phyloP scores from a whole-genome alignment of 2,797 vertebrate genomes.

The Gallinago solitaria region DNA sequence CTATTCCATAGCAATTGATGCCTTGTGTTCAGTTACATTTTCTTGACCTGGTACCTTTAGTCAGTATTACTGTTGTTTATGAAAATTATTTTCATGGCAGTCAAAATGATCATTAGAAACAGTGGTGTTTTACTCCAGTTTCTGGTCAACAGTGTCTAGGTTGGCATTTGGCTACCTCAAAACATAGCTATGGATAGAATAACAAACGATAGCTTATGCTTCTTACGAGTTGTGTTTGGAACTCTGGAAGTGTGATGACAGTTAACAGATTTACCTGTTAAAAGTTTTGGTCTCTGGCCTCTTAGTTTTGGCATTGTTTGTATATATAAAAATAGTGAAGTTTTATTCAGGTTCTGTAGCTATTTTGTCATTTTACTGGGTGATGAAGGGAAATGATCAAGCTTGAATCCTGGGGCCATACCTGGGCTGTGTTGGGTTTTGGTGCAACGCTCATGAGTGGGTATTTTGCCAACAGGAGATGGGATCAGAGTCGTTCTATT shows the following conservation, averaged over 20 bases:
- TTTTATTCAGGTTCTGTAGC: neutral
- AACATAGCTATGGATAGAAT: neutral
- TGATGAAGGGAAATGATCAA: neutral
- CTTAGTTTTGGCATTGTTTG: neutral
- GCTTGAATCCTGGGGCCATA: neutral
- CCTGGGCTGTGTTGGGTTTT: neutral
- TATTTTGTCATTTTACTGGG: neutral
- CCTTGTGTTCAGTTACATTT: neutral
- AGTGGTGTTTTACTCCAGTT: neutral
- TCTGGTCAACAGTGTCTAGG: neutral
- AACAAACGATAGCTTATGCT: neutral
- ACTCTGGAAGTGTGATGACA: neutral
- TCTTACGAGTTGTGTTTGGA: neutral
- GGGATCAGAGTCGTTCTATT: neutral
- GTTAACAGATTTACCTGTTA: neutral
- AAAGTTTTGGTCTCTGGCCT: neutral
- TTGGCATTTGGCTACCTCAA: neutral
- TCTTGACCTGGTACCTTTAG: neutral
- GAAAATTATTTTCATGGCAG: neutral
- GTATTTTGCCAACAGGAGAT: neutral
- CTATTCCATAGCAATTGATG: neutral
- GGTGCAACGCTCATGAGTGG: accelerated
- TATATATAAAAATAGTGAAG: neutral
- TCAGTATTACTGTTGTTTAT: neutral
- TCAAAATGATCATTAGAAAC: neutral